Evolutionary conservation across 2,888 invertebrate species (phyloP).

Genomic region (Acleris sparsana): DNA sequence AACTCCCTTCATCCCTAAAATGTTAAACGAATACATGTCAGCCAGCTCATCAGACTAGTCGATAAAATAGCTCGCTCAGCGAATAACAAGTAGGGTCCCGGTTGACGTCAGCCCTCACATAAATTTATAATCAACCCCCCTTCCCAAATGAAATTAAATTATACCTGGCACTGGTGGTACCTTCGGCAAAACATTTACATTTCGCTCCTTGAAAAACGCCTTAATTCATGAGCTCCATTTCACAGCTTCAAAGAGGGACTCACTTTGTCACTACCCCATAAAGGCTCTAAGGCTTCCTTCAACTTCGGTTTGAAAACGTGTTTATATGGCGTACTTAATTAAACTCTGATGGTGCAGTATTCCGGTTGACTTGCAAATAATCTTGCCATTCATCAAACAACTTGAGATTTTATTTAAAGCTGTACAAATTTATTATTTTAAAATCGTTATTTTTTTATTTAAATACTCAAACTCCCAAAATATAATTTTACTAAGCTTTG

Average conservation of each 20-base stretch:
- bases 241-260: slow-evolving; percentile 50
- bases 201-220: slow-evolving; percentile 63
- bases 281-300: slow-evolving; percentile 42
- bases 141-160: slow-evolving; percentile 77
- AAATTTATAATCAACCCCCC: slow-evolving; percentile 79
- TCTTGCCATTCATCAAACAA: slow-evolving; percentile 9
- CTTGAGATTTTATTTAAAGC: no score
- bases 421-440: no score
- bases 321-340: slow-evolving; percentile 52
- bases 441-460: no score
- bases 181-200: slow-evolving; percentile 75
- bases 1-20: slow-evolving; percentile 40
- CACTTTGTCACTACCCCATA: slow-evolving; percentile 56
- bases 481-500: background rate
- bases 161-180: slow-evolving; percentile 71
- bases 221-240: slow-evolving; percentile 61
- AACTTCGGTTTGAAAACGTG: slow-evolving; percentile 45
- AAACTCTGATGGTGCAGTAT: slow-evolving; percentile 46
- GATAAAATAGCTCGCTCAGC: slow-evolving; percentile 65
- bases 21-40: slow-evolving; percentile 55
- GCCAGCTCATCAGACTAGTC: slow-evolving; percentile 63
- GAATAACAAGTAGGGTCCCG: slow-evolving; percentile 69
- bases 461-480: no score
- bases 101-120: slow-evolving; percentile 69
- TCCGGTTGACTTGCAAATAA: slow-evolving; percentile 39